These are phyloP conservation scores for Dichetophora obliterata DNA, from an alignment of 2,888 invertebrate genomes.

Conservation along the genomic window DNA sequence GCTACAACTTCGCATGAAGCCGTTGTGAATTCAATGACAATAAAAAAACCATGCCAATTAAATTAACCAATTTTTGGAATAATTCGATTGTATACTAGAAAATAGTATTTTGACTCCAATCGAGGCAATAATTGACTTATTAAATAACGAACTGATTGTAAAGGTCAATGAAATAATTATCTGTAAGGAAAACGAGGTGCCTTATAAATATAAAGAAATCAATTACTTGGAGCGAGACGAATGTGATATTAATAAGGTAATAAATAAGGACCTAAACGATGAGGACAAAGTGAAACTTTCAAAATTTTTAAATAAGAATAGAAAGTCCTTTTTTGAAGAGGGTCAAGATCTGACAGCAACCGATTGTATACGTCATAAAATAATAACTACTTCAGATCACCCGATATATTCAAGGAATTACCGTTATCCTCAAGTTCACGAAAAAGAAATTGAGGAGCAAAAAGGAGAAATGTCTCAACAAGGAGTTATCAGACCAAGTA, in stretches of 20 bases:
- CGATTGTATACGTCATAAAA: constrained; percentile 8
- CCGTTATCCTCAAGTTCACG: constrained; percentile 32
- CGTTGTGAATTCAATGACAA: not conserved
- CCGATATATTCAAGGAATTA: constrained; percentile 23
- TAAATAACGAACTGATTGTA: not conserved
- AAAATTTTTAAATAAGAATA: constrained; percentile 7
- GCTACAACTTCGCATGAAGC: not conserved
- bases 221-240: not conserved
- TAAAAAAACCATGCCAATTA: not conserved
- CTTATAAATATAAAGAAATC: not conserved
- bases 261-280: not conserved
- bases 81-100: not conserved
- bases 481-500: no score
- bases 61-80: not conserved
- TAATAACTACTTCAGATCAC: constrained; percentile 8
- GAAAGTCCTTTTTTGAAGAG: constrained; percentile 18
- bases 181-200: not conserved
- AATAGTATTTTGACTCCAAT: not conserved
- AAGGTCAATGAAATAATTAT: not conserved
- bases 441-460: constrained; percentile 31
- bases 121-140: not conserved
- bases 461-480: no score
- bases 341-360: constrained; percentile 7
- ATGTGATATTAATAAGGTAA: not conserved
- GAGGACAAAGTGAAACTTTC: not conserved